These are phyloP conservation scores for Silurus glanis DNA, from an alignment of 2,113 vertebrate genomes.

Conservation along the genomic window DNA sequence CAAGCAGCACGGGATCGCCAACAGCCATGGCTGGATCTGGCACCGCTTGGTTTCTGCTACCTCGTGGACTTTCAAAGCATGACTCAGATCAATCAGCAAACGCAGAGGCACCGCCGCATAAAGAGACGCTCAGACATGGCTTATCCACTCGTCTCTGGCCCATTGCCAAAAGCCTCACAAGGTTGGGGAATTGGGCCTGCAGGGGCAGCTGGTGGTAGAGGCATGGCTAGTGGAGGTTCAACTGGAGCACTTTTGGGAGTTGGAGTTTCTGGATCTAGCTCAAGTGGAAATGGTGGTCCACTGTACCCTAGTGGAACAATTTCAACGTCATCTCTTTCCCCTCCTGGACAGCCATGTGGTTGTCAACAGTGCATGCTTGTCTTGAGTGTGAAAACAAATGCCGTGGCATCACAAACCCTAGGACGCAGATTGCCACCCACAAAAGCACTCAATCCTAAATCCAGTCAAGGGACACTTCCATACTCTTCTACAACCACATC, in stretches of 20 bases:
- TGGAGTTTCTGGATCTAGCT: slow-evolving; percentile 65
- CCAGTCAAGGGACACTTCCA: slow-evolving; percentile 55
- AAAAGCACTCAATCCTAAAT: slow-evolving; percentile 61
- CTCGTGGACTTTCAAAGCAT: slow-evolving; percentile 97
- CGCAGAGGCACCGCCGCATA: slow-evolving; percentile 84
- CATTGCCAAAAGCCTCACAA: slow-evolving; percentile 78
- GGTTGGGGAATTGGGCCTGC: slow-evolving; percentile 54
- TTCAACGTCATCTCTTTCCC: slow-evolving; percentile 50
- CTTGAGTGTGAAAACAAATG: slow-evolving; percentile 79
- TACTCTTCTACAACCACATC: slow-evolving; percentile 54
- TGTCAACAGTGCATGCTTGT: slow-evolving; percentile 92
- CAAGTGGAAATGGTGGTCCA: slow-evolving; percentile 55
- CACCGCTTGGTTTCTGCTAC: slow-evolving; percentile 95
- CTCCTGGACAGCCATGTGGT: slow-evolving; percentile 74
- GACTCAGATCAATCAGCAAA: slow-evolving; percentile 97
- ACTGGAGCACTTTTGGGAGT: slow-evolving; percentile 66
- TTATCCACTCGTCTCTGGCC: slow-evolving; percentile 84
- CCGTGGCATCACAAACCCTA: slow-evolving; percentile 59
- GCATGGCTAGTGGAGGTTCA: slow-evolving; percentile 58
- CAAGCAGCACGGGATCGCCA: slow-evolving; percentile 94
- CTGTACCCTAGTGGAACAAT: slow-evolving; percentile 62
- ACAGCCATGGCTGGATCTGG: slow-evolving; percentile 95
- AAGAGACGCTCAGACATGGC: slow-evolving; percentile 86
- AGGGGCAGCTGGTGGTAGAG: slow-evolving; percentile 25
- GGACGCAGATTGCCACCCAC: slow-evolving; percentile 60